These are phyloP conservation scores for Ammodytes dubius DNA, from an alignment of 2,113 vertebrate genomes.

Conservation along the genomic window DNA sequence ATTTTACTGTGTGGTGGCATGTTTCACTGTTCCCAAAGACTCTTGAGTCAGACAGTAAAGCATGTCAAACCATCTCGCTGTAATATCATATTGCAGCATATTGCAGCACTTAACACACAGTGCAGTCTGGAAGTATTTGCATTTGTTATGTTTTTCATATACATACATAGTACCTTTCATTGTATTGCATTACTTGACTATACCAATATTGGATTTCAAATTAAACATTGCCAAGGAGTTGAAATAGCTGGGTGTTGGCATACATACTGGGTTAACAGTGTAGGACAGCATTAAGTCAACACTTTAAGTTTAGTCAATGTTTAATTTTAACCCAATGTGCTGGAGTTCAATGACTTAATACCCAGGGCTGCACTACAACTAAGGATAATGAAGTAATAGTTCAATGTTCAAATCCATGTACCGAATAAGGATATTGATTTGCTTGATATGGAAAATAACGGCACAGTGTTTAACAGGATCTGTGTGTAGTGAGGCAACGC, in stretches of 20 bases:
- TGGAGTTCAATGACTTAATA: not conserved
- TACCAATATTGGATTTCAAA: slow-evolving; percentile 35
- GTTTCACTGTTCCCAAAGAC: not conserved
- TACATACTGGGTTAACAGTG: not conserved
- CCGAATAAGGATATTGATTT: not conserved
- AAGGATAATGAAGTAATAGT: not conserved
- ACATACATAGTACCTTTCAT: slow-evolving; percentile 25
- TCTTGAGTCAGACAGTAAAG: not conserved
- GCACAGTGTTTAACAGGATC: not conserved
- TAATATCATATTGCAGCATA: not conserved
- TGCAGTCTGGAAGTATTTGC: slow-evolving; percentile 5
- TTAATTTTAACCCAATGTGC: not conserved
- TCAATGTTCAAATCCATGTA: not conserved
- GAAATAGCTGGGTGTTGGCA: slow-evolving; percentile 3
- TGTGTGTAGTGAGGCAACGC: not conserved
- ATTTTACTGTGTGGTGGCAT: not conserved
- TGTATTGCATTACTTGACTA: slow-evolving; percentile 21
- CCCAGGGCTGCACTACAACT: not conserved
- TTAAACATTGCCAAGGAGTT: slow-evolving; percentile 1
- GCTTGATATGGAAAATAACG: not conserved
- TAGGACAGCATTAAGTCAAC: slow-evolving; percentile 20
- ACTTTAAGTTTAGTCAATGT: not conserved
- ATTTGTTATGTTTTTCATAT: too few species aligned
- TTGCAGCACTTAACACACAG: slow-evolving; percentile 1
- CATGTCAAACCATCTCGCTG: not conserved